These are phyloP conservation scores for Atta cephalotes DNA, from an alignment of 1,140 invertebrate species.

Conservation along the genomic window DNA sequence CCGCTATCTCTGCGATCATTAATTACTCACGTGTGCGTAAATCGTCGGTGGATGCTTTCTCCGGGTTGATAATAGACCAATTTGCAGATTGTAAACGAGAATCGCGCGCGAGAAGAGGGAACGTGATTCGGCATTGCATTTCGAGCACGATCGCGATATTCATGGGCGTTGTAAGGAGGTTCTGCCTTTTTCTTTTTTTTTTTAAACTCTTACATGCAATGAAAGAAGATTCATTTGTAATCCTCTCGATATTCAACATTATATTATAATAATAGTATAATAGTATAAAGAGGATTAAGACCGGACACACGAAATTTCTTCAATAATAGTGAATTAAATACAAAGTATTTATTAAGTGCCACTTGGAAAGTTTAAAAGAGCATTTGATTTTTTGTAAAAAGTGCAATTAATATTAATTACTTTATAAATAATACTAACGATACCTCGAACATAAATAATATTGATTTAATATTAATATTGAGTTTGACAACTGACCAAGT, in stretches of 20 bases:
- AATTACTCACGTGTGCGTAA: slow-evolving; percentile 65
- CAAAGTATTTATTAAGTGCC: not conserved
- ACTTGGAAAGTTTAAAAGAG: not conserved
- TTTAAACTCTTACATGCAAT: not conserved
- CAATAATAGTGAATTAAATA: not conserved
- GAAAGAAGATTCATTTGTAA: not conserved
- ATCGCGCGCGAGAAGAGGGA: slow-evolving; percentile 48
- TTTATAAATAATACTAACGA: not conserved
- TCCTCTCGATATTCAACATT: not conserved
- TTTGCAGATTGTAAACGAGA: slow-evolving; percentile 68
- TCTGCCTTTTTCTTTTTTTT: not conserved
- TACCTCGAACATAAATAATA: not conserved
- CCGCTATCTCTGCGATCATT: slow-evolving; percentile 67
- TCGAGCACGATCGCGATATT: slow-evolving; percentile 35
- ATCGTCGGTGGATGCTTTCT: slow-evolving; percentile 59
- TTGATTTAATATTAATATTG: not conserved
- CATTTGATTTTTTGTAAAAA: not conserved
- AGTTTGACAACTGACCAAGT: not conserved
- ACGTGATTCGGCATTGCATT: slow-evolving; percentile 52
- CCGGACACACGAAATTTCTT: not conserved
- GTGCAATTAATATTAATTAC: not conserved
- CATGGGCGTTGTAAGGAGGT: slow-evolving; percentile 24
- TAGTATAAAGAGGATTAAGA: not conserved
- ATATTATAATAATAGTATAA: too few relatives aligned
- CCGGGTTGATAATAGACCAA: slow-evolving; percentile 55